These are phyloP conservation scores for Heteromurus nitidus DNA, from an alignment of 2,888 invertebrate species.

Conservation along the genomic window DNA sequence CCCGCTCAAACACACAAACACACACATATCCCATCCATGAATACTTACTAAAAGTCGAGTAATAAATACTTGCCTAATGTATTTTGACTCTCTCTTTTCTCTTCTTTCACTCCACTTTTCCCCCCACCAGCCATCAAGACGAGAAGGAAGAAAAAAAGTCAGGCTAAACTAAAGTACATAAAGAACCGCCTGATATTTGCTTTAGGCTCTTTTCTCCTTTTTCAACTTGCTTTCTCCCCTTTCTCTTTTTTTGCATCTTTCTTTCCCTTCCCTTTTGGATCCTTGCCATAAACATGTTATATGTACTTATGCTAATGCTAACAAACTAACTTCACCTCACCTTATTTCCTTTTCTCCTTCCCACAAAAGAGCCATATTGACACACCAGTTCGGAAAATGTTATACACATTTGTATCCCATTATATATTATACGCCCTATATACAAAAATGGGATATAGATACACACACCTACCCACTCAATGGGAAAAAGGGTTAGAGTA, in stretches of 20 bases:
- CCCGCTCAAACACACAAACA: no score
- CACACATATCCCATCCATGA: slow-evolving; percentile 1
- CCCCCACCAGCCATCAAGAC: background rate
- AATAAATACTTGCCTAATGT: slow-evolving; percentile 10
- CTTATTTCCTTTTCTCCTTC: background rate
- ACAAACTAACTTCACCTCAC: background rate
- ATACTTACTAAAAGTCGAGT: background rate
- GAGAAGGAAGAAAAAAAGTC: background rate
- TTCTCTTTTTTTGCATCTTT: background rate
- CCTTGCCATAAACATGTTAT: background rate
- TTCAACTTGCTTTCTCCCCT: slow-evolving; percentile 6
- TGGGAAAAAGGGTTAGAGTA: no score
- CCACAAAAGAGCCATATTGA: background rate
- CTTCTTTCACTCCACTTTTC: background rate
- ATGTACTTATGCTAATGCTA: background rate
- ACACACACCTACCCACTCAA: no score
- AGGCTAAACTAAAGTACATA: background rate
- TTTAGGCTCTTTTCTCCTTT: background rate
- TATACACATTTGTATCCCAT: no score
- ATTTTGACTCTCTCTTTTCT: no score
- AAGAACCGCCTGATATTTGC: background rate
- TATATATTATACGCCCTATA: no score
- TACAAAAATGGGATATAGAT: no score
- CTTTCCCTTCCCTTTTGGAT: no score
- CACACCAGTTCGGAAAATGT: no score